Evolutionary conservation across 2,888 invertebrate genomes (phyloP), one percentile per base, ranked within the genome.

Genomic region (Tuberolachnus salignus): DNA sequence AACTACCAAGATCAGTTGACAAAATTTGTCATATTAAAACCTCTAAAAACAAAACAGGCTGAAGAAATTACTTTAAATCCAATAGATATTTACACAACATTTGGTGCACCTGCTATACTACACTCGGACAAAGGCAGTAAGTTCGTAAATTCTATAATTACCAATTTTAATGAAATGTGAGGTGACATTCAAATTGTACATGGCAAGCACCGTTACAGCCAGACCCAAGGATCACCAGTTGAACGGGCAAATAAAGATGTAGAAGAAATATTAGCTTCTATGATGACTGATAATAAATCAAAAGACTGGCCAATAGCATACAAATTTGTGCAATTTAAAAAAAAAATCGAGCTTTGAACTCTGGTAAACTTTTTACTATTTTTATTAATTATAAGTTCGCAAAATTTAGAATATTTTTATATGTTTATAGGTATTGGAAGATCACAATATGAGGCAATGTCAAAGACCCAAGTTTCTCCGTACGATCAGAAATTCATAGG

Each of bases 211-310:
- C 34, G 64, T 44, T 42, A 80, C 34, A 55, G 44, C 6, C 66
- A 81, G 21, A 64, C 53, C 13, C 81, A 81, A 61, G 67, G 44
- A 14, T 63, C 53, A 49, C 53, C 53, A 49, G 67, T 81, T 19
- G 81, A 81, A 64, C 59, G 80, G 11, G 72, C 34, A 9, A 75
- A 75, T 75, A n/a, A 61, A n/a, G 53, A 81, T 21, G 42, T 81
- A 16, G 57, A 72, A 64, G 44, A 72, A 19, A 73, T 80, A 55
- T 46, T 81, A 3, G 42, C n/a, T 21, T 10, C 53, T 11, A 73
- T 72, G 72, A 51, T 51, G 51, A 19, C 26, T 21, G 63, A 67
- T 21, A 49, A 69, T 57, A 66, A 81, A 66, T 26, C 23, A n/a
- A 26, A 16, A 16, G 49, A 49, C 42, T 23, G 23, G 23, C 16